Conservation (phyloP, 2,113 vertebrate species). For the Rhinopomastus cyanomelas region DNA sequence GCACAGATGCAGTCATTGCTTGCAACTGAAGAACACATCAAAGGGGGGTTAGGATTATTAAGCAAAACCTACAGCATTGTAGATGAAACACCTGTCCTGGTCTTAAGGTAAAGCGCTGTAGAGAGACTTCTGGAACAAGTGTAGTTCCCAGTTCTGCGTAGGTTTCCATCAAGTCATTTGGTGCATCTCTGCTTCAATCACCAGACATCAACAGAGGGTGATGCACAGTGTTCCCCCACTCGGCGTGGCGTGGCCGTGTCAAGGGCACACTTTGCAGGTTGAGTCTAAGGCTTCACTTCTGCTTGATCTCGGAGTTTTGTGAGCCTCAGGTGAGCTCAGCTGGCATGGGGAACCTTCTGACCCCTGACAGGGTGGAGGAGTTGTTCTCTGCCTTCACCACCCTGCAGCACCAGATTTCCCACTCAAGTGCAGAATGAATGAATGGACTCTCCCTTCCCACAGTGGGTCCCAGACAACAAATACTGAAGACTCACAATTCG, state of each 20-base stretch:
- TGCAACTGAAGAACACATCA: neutral
- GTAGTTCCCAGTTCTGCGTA: neutral
- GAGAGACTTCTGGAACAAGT: neutral
- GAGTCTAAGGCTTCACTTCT: neutral
- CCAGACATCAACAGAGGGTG: accelerated
- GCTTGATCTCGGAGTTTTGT: neutral
- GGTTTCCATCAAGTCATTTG: neutral
- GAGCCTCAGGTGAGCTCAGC: neutral
- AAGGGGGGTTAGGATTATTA: neutral
- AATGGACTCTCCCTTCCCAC: neutral
- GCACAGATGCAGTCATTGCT: neutral
- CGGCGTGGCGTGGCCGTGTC: neutral
- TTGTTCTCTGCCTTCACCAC: neutral
- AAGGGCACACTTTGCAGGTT: neutral
- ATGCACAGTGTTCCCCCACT: neutral
- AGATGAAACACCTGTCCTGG: neutral
- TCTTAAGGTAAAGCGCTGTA: neutral
- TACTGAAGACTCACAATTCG: neutral
- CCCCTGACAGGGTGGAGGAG: neutral
- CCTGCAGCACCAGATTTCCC: neutral
- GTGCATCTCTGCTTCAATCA: neutral
- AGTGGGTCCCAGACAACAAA: neutral
- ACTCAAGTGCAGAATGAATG: accelerated
- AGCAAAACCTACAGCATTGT: constrained; percentile 17
- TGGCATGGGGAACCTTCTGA: neutral